phyloP scores from a whole-genome alignment of 1,140 invertebrate genomes.

The Watersipora subatra region DNA sequence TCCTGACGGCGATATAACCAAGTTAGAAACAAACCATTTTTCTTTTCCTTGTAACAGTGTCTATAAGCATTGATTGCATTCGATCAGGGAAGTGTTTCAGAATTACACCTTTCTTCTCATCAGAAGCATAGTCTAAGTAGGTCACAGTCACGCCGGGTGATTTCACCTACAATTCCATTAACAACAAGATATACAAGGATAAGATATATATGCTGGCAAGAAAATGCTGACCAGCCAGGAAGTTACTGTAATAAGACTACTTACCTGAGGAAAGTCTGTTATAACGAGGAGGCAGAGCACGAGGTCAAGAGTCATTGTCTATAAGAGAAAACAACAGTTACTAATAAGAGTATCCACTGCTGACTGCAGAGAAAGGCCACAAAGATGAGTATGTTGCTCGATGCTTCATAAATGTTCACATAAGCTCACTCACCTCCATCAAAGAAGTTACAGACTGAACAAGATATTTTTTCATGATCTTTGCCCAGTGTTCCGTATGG shows the following conservation, averaged over 20 bases:
- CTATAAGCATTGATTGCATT: conserved; percentile 28
- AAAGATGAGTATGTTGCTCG: too few species aligned
- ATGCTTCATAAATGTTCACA: too few species aligned
- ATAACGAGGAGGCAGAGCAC: conserved; percentile 37
- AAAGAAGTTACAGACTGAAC: too few species aligned
- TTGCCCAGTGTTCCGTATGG: conserved; percentile 19
- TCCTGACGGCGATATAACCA: too few species aligned
- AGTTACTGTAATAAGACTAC: conserved; percentile 6
- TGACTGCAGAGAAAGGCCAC: too few species aligned
- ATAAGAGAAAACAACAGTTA: too few species aligned
- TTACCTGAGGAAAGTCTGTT: conserved; percentile 36
- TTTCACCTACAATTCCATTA: conserved; percentile 19
- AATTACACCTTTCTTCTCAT: conserved; percentile 30
- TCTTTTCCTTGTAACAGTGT: conserved; percentile 28
- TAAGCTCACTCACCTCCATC: too few species aligned
- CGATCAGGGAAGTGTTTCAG: conserved; percentile 37
- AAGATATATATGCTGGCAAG: too few species aligned
- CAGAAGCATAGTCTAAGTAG: conserved; percentile 23
- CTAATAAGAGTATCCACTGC: too few species aligned
- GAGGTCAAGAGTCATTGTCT: not conserved
- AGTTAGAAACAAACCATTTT: conserved; percentile 28
- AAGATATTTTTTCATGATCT: not conserved
- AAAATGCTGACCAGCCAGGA: not conserved
- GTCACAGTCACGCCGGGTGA: conserved; percentile 30
- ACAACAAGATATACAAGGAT: not conserved